Conservation (phyloP, 2,113 vertebrate genomes). For the Rhizomys pruinosus region DNA sequence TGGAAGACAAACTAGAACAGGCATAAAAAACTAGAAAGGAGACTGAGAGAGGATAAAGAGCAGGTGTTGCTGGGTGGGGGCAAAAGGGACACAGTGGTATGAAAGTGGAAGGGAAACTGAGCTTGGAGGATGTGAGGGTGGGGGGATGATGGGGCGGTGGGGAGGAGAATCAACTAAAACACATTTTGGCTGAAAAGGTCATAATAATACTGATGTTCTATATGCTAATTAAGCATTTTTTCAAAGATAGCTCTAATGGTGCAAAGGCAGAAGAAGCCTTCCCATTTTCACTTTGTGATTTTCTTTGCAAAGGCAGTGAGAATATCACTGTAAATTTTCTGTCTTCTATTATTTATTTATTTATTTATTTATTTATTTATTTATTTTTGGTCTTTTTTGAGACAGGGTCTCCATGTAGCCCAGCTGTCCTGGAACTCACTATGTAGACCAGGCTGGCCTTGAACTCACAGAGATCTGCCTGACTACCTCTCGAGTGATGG, state of each 20-base stretch:
- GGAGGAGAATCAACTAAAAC: background rate
- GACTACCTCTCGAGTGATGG: no score
- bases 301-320: constrained; percentile 41
- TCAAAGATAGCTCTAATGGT: background rate
- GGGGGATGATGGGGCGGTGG: background rate
- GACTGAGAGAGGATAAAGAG: background rate
- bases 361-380: no score
- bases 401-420: no score
- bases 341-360: background rate
- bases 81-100: background rate
- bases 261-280: background rate
- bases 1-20: no score
- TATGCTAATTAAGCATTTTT: background rate
- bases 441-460: no score
- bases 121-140: no score
- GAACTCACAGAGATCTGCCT: no score
- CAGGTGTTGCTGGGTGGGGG: background rate
- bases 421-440: no score
- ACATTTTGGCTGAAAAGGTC: background rate
- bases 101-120: background rate
- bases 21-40: background rate
- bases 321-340: constrained; percentile 6
- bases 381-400: no score
- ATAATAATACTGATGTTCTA: background rate
- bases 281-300: constrained; percentile 14